A percentile compares a stretch with the other conserved stretches of the same genome.
These are phyloP conservation scores for Pithys albifrons DNA, from an alignment of 2,113 vertebrate genomes.

Conservation along the genomic window DNA sequence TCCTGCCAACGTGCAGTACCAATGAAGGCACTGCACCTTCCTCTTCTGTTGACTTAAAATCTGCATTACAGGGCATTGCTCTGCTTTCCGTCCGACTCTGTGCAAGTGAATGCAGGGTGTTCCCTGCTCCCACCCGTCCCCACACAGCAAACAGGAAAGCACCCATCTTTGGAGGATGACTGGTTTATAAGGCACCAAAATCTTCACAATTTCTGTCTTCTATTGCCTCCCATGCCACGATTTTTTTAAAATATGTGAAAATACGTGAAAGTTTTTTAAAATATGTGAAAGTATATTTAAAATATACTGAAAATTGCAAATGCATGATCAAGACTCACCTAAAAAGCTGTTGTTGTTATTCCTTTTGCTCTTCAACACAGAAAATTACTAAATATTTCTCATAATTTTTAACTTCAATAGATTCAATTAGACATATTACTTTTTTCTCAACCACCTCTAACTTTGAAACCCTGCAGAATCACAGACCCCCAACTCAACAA, in stretches of 20 bases:
- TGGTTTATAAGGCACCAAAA: not conserved
- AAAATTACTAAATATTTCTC: not conserved
- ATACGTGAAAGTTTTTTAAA: no score
- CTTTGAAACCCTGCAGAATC: not conserved
- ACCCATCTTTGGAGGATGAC: not conserved
- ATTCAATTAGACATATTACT: not conserved
- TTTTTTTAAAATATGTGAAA: not conserved
- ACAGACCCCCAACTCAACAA: not conserved
- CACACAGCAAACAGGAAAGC: not conserved
- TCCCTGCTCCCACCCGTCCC: not conserved
- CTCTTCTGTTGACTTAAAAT: not conserved
- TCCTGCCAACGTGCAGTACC: rapidly evolving
- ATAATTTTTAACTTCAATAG: not conserved
- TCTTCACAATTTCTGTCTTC: not conserved
- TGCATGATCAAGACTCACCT: not conserved
- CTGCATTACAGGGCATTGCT: rapidly evolving
- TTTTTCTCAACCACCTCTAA: not conserved
- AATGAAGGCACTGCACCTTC: not conserved
- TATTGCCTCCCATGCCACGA: not conserved
- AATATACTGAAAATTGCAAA: not conserved
- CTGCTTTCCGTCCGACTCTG: rapidly evolving
- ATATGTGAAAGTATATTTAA: no score
- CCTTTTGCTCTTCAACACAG: not conserved
- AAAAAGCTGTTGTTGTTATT: not conserved
- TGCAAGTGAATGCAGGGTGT: rapidly evolving